Evolutionary conservation across 2,888 invertebrate genomes (phyloP), one percentile per base, ranked within the genome.

Genomic region (Nomada fucata): DNA sequence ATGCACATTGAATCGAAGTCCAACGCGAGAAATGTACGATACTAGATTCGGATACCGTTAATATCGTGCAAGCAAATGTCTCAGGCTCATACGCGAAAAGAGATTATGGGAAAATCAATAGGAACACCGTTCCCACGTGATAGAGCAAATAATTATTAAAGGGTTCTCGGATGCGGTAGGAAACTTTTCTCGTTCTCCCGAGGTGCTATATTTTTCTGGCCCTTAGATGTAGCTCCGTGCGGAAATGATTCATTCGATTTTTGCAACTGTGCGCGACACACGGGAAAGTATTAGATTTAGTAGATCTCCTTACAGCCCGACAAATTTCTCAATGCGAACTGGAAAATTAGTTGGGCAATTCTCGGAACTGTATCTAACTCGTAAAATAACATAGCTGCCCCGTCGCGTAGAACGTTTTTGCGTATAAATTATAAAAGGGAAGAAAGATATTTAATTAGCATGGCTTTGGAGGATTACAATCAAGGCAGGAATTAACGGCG

Each of bases 51-150:
- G 57, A 36, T 57, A 52, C 29, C 23, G 13, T 44, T 61, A 71
- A 5, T 7, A 36, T 61, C 61, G 36, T 11, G 18, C 11, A 18
- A 42, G 26, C 15, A n/a, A 76, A 61, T 42, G 55, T 76, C 29
- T 26, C 13, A 60, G 55, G 36, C 50, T 59, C 57, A 44, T 42
- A 47, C 18, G 18, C 4, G 47, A n/a, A n/a, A 44, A 55, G 42
- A 61, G 29, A 18, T 55, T 26, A 71, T 71, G 44, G 60, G n/a
- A 71, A 44, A 71, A 70, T 71, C 75, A 9, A 72, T 55, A 47
- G 29, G 7, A 55, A 47, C 47, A n/a, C 29, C n/a, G 53, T 55
- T 13, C 52, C 5, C 52, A 15, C 15, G 47, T n/a, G 44, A 70
- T 15, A 29, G n/a, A 47, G n/a, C 44, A 60, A 60, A 70, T 70